phyloP scores from a whole-genome alignment of 2,113 vertebrate genomes.

The Addax nasomaculatus region DNA sequence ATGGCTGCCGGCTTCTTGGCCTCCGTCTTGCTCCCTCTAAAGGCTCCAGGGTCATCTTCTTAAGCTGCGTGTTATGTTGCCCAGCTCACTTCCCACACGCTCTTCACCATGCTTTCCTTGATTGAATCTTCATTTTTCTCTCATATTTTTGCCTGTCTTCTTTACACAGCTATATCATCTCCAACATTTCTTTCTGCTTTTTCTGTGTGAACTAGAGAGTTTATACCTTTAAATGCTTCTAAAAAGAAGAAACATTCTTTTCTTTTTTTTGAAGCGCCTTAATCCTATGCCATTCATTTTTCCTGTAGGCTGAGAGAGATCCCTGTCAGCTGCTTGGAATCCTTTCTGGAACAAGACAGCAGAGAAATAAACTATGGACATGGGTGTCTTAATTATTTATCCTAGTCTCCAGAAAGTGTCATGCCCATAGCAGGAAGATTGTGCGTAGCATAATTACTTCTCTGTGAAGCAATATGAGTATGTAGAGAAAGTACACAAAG shows the following conservation, averaged over 20 bases:
- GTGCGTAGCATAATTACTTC: background rate
- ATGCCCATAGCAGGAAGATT: background rate
- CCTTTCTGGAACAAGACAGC: background rate
- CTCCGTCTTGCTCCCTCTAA: background rate
- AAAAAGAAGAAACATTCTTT: background rate
- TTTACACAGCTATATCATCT: background rate
- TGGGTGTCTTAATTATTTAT: background rate
- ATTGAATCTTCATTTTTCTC: background rate
- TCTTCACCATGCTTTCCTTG: background rate
- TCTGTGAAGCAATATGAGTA: background rate
- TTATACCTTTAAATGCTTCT: background rate
- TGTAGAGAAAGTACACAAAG: background rate
- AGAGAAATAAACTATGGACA: background rate
- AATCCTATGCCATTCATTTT: background rate
- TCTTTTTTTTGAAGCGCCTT: background rate
- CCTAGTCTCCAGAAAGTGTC: background rate
- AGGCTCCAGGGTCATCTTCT: background rate
- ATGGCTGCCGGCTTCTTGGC: background rate
- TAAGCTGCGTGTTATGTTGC: accelerated
- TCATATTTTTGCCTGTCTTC: background rate
- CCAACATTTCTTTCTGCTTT: background rate
- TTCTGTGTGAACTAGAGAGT: background rate
- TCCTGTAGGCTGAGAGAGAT: background rate
- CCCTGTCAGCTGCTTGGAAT: background rate
- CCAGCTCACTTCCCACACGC: background rate